A percentile compares a stretch with the other conserved stretches of the same genome.
These are phyloP conservation scores for Patella caerulea DNA, from an alignment of 2,888 invertebrate species.

Conservation along the genomic window DNA sequence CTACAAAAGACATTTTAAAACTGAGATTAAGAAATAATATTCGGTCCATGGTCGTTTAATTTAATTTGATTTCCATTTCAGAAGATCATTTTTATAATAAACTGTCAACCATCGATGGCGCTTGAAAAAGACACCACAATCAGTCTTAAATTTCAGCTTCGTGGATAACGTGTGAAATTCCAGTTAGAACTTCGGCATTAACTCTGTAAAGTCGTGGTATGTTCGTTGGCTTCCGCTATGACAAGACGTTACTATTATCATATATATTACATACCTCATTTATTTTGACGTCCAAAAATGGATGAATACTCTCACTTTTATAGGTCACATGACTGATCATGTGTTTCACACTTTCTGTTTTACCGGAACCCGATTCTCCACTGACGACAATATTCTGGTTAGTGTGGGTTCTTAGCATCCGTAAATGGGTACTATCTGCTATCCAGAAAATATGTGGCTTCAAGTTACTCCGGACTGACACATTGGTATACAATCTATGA, in stretches of 20 bases:
- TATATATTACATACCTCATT: conserved; percentile 38
- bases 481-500: conserved; percentile 50
- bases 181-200: no score
- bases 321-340: conserved; percentile 48
- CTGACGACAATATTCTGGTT: conserved; percentile 60
- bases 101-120: no score
- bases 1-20: conserved; percentile 33
- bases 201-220: no score
- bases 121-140: no score
- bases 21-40: background rate
- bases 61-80: no score
- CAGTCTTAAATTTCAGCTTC: no score
- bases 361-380: conserved; percentile 66
- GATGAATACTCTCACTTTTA: conserved; percentile 33
- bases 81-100: no score
- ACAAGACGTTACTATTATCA: background rate
- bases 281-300: conserved; percentile 46
- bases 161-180: no score
- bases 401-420: conserved; percentile 45
- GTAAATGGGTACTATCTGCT: conserved; percentile 57
- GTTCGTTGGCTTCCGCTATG: no score
- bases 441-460: conserved; percentile 63
- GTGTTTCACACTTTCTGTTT: conserved; percentile 58
- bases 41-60: background rate
- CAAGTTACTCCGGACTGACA: conserved; percentile 44